Evolutionary conservation across 2,888 invertebrate species (phyloP), one percentile per base, ranked within the genome.

Genomic region (Parnassius apollo): DNA sequence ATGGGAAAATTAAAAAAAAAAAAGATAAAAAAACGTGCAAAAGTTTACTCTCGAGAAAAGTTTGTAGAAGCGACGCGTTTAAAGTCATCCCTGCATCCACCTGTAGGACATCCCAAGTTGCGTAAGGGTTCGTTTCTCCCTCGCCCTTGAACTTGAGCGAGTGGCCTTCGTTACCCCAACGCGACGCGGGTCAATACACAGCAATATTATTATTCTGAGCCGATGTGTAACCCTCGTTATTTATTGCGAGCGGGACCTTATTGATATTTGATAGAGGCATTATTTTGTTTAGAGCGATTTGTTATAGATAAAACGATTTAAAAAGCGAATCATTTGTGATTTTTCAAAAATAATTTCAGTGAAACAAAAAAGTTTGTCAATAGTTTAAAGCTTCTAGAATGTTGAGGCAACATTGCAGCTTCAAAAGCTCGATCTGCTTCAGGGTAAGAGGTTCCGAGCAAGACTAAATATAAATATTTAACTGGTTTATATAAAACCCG

Each of bases 121-220:
- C 71, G 75, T 71, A 71, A 79, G 79, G 82, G 80, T 77, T 73
- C 75, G 72, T 61, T 63, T 55, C 62, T 50, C 67, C 75, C 77
- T 77, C 80, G 76, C 76, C 84, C 84, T 85, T 85, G 85, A 81
- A 82, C 85, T 79, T 75, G 69, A 46, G 54, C 62, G 68, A 69
- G 64, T 75, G 83, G 76, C 81, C 80, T 82, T 81, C 77, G 68
- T 72, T 66, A 60, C 68, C 71, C 67, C 60, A 64, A 66, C 61
- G 61, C 65, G 63, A 63, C 70, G 59, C 74, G 80, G 84, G 82
- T 85, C 84, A 85, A 81, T 80, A 83, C 81, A 70, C 81, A 75
- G 70, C 70, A 71, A 73, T 75, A 75, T 76, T 76, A 75, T 75
- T 73, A 72, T 70, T 66, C 68, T 67, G 68, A 65, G 66, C 70